Conservation (phyloP, 2,888 invertebrate species). For the Stenotaenia linearis region DNA sequence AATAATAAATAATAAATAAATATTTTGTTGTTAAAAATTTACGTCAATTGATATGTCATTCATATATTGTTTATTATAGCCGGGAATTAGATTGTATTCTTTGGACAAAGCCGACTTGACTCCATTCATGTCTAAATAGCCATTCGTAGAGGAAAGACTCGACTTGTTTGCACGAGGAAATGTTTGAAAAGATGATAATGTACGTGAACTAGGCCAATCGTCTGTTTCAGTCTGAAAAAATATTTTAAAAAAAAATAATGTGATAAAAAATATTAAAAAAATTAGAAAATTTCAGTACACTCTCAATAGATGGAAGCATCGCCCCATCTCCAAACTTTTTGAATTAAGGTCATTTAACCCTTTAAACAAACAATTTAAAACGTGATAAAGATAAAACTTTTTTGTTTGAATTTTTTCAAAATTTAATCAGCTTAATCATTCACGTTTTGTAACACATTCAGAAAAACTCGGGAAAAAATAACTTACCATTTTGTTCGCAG, state of each 20-base stretch:
- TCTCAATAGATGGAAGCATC: neutral
- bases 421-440: no score
- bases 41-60: neutral
- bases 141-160: neutral
- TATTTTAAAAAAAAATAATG: neutral
- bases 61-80: neutral
- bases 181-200: slow-evolving; percentile 40
- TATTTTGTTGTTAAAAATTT: neutral
- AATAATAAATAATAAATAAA: neutral
- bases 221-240: slow-evolving; percentile 24
- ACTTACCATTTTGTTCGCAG: neutral
- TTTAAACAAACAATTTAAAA: neutral
- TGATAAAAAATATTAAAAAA: neutral
- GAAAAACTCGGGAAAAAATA: neutral
- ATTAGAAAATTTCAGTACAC: neutral
- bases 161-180: slow-evolving; percentile 37
- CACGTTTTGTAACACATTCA: no score
- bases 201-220: slow-evolving; percentile 37
- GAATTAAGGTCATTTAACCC: neutral
- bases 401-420: neutral
- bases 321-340: neutral
- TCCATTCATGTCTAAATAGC: slow-evolving; percentile 32
- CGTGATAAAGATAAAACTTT: no score
- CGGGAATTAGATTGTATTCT: slow-evolving; percentile 27
- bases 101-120: slow-evolving; percentile 6